Conservation (phyloP, 2,888 invertebrate genomes). For the Salticus scenicus region DNA sequence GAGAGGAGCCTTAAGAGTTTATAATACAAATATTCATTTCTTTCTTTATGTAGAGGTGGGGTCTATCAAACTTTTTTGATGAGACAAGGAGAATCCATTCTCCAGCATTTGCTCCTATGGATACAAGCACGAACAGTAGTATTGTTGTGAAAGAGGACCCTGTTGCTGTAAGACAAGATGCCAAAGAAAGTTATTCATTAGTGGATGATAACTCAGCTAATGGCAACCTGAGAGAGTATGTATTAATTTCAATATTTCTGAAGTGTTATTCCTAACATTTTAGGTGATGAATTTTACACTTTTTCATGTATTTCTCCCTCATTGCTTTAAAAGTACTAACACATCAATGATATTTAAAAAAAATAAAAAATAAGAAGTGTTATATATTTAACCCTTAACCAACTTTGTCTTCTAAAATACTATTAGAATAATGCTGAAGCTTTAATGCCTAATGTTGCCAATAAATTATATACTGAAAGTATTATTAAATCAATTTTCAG, state of each 20-base stretch:
- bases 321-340: too few species aligned
- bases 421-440: too few species aligned
- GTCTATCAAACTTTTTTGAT: conserved; percentile 61
- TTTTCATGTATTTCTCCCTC: not conserved
- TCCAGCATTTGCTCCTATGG: conserved; percentile 33
- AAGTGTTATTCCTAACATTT: too few species aligned
- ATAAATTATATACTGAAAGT: too few species aligned
- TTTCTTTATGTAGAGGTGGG: conserved; percentile 39
- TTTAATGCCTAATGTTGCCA: too few species aligned
- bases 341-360: too few species aligned
- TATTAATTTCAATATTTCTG: too few species aligned
- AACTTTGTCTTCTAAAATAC: too few species aligned
- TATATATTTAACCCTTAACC: too few species aligned
- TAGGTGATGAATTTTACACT: not conserved
- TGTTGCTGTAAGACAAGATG: not conserved
- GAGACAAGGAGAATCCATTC: conserved; percentile 58
- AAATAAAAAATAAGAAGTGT: too few species aligned
- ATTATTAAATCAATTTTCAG: too few species aligned
- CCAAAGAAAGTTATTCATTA: conserved; percentile 15
- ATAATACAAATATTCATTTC: not conserved
- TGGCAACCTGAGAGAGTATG: conserved; percentile 14
- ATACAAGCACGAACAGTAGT: conserved; percentile 8
- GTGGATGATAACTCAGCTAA: conserved; percentile 27
- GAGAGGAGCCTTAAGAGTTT: too few species aligned
- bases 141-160: conserved; percentile 22